Evolutionary conservation across 2,797 vertebrate genomes (phyloP).

Genomic region (Agapornis canus): DNA sequence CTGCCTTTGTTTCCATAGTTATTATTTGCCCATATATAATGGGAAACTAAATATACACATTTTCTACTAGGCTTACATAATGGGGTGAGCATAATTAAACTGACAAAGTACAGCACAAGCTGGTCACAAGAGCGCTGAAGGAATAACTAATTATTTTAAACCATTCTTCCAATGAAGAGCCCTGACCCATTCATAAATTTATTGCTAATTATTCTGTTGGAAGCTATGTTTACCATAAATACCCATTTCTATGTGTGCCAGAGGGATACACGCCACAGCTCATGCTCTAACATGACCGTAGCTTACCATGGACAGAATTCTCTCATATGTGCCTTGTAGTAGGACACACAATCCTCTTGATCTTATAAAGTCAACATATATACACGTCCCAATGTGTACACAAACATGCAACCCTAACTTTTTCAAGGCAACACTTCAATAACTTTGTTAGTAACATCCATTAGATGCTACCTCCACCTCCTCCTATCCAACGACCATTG

Average conservation of each 20-base stretch:
- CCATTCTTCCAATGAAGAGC: not conserved
- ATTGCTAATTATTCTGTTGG: not conserved
- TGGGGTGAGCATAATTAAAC: not conserved
- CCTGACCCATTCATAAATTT: not conserved
- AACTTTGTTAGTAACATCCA: not conserved
- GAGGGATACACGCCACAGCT: not conserved
- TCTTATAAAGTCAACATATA: not conserved
- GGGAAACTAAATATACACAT: not conserved
- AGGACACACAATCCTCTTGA: not conserved
- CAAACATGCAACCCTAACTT: not conserved
- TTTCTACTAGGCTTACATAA: not conserved
- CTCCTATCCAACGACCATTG: not conserved
- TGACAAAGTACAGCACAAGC: not conserved
- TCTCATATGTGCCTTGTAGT: not conserved
- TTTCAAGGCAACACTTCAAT: not conserved
- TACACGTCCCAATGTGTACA: rapidly evolving
- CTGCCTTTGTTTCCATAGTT: not conserved
- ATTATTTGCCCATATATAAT: not conserved
- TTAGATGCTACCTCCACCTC: not conserved
- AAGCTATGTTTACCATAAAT: not conserved
- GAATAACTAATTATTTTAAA: not conserved
- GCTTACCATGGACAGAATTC: not conserved
- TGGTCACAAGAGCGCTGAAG: not conserved
- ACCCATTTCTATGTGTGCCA: rapidly evolving
- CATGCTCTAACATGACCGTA: not conserved